Base-by-base conservation (phyloP, 2,888 invertebrate species). In the Chloromyia formosa region DNA sequence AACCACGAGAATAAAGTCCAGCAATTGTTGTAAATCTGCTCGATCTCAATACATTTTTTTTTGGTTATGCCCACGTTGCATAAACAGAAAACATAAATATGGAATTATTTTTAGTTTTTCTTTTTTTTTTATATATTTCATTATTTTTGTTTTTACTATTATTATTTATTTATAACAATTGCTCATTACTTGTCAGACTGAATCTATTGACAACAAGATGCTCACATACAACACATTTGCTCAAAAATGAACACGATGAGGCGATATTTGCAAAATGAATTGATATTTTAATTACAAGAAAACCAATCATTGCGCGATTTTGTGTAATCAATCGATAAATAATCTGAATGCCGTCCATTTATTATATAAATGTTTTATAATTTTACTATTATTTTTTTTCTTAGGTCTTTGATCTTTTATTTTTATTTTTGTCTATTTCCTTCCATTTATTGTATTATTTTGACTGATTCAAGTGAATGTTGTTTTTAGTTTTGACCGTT, bases 341-440 rank as follows among this genome's bases (percentile, higher is more conserved):
- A 77, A 77, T 77, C 77, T 77, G 77, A 75, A 77, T 77, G 77
- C 77, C 77, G 77, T 77, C 77, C 77, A 77, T 75, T 77, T 77
- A 77, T 77, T 77, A 75, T 75, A 77, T 75, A 75, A 75, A 77
- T 77, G 74, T 75, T 60, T 75, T 71, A 27, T 62, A 22, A 54
- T 73, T 73, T 61, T 61, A 45, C 14, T 22, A 27, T 69, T 56
- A 27, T 16, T 16, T 61, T 75, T 74, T 74, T 49, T 74, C 62
- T 60, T 71, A n/a, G 54, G 62, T 75, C 64, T n/a, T n/a, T 68
- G 66, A 69, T 69, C 74, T 74, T 74, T 27, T 71, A 42, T 58
- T 71, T 35, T 14, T 56, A 56, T 58, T 71, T 56, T 23, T 27
- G 20, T n/a, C 27, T 56, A 56, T 58, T 71, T 56, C 12, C n/a